A percentile compares a stretch with the other conserved stretches of the same genome.
phyloP scores from a whole-genome alignment of 2,797 vertebrate genomes.

The Rhincodon typus region DNA sequence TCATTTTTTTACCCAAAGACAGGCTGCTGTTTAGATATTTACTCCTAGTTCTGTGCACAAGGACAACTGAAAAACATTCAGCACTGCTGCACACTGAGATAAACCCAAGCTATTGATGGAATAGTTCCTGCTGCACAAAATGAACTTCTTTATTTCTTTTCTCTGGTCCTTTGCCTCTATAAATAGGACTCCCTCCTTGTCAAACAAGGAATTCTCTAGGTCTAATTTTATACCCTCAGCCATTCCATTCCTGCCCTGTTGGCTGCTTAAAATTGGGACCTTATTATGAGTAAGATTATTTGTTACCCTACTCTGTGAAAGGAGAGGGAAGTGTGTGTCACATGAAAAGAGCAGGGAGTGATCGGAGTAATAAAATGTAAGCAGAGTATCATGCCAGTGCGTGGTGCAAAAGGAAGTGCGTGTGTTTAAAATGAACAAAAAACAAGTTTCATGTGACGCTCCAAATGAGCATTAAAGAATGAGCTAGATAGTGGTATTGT shows the following conservation, averaged over 20 bases:
- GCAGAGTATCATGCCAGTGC: not conserved
- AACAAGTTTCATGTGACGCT: not conserved
- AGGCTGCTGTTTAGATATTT: not conserved
- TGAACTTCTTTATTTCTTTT: not conserved
- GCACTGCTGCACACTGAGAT: not conserved
- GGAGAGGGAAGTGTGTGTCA: too few relatives aligned
- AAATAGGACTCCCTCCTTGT: not conserved
- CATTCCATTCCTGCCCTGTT: not conserved
- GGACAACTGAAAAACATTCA: not conserved
- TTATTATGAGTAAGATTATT: not conserved
- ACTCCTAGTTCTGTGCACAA: not conserved
- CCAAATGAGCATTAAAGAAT: not conserved
- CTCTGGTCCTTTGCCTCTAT: not conserved
- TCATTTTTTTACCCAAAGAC: not conserved
- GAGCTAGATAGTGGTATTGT: not conserved
- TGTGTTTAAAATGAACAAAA: not conserved
- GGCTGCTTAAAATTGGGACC: not conserved
- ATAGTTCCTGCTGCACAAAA: not conserved
- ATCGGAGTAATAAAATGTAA: not conserved
- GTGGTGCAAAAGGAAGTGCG: not conserved
- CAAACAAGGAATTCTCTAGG: not conserved
- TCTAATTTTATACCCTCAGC: not conserved
- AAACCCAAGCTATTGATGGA: not conserved
- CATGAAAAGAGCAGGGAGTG: too few relatives aligned
- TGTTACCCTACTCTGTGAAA: not conserved